Base-by-base conservation (phyloP, 2,888 invertebrate species). In the Julus scandinavius region DNA sequence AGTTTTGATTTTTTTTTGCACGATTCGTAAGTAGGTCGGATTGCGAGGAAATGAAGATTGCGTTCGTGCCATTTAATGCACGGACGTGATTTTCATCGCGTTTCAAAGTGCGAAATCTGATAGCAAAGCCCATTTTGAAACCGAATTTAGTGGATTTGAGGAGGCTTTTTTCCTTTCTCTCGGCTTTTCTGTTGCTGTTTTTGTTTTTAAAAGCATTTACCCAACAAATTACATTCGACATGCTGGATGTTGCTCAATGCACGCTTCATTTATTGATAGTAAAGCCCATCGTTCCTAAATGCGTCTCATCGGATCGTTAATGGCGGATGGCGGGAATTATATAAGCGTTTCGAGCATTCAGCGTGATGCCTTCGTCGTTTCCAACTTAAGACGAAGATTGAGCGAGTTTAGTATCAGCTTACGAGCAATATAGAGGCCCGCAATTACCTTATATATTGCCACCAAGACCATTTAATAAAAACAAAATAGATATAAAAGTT, bases 391-490 rank as follows among this genome's bases (percentile, higher is more conserved):
- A 80, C 80, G 80, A 80, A 80, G 80, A 80, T 80, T 80, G 80
- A 80, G 80, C 80, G 80, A 80, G 80, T 80, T 80, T 80, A 80
- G 80, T 80, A 80, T 80, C 80, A 29, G 80, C 80, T 80, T 80
- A 80, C 80, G 80, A 80, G 38, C 80, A 38, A 80, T 80, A 38
- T 11, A 80, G 15, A 80, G 80, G 29, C 80, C 80, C 80, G 29
- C 80, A 80, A 80, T 80, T 80, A 80, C 80, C 80, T 80, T 80
- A 80, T 80, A 80, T 80, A 80, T 80, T 80, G 80, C 80, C 80
- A 38, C 80, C 38, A 29, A 80, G 38, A 38, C 80, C 80, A 38
- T 80, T 80, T 80, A 80, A 80, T 80, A 80, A 80, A 80, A 80
- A 80, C 80, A 80, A 80, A 80, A 80, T 38, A 38, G 80, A 80